These are phyloP conservation scores for Agrochola circellaris DNA, from an alignment of 2,888 invertebrate species.

Conservation along the genomic window DNA sequence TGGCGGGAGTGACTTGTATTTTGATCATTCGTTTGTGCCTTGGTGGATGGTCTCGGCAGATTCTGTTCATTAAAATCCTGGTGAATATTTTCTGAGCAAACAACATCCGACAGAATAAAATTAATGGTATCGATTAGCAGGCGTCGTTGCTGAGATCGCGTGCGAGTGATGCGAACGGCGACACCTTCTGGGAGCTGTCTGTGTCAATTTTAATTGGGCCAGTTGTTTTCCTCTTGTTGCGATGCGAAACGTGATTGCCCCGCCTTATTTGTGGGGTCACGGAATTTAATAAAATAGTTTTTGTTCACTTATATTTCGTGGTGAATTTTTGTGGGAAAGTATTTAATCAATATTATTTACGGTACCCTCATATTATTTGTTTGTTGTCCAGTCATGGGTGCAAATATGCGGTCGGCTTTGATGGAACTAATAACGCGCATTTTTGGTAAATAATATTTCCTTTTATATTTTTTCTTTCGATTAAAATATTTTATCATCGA, in stretches of 20 bases:
- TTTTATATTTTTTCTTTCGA: background rate
- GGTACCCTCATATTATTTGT: slow-evolving; percentile 51
- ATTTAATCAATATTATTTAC: slow-evolving; percentile 56
- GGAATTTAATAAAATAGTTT: slow-evolving; percentile 76
- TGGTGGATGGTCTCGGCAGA: slow-evolving; percentile 59
- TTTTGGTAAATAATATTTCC: slow-evolving; percentile 8
- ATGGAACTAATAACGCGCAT: slow-evolving; percentile 29
- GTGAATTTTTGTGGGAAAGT: slow-evolving; percentile 58
- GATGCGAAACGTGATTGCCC: slow-evolving; percentile 83
- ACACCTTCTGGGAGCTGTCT: slow-evolving; percentile 86
- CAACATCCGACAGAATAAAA: slow-evolving; percentile 85
- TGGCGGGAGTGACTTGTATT: slow-evolving; percentile 29
- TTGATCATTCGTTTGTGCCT: slow-evolving; percentile 36
- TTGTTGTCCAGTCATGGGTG: slow-evolving; percentile 43
- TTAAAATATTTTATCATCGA: background rate
- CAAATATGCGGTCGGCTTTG: slow-evolving; percentile 38
- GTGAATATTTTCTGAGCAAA: slow-evolving; percentile 82
- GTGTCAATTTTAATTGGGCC: slow-evolving; percentile 90
- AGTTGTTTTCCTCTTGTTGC: slow-evolving; percentile 83
- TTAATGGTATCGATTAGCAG: slow-evolving; percentile 88
- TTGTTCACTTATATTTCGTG: slow-evolving; percentile 45
- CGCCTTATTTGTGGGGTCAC: slow-evolving; percentile 85
- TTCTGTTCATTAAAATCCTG: slow-evolving; percentile 79
- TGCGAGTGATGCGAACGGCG: slow-evolving; percentile 84
- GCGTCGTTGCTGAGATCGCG: slow-evolving; percentile 85